phyloP scores from a whole-genome alignment of 2,888 invertebrate species.

The Spilosoma lubricipeda region DNA sequence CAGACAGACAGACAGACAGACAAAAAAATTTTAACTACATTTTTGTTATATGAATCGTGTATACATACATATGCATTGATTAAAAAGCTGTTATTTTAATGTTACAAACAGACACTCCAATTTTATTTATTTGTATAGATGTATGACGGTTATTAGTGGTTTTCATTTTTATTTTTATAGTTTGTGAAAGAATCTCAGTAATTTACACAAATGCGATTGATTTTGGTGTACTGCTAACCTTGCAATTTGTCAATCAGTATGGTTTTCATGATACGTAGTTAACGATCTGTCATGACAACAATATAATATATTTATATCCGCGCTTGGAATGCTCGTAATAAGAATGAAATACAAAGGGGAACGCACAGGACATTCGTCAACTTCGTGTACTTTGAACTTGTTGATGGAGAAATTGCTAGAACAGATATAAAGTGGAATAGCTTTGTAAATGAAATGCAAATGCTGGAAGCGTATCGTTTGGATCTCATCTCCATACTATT shows the following conservation, averaged over 20 bases:
- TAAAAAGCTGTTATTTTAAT: too few species aligned
- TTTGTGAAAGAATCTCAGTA: too few species aligned
- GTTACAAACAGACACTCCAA: too few species aligned
- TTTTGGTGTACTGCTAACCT: conserved; percentile 30
- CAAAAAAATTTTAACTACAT: too few species aligned
- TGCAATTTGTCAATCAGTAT: conserved; percentile 40
- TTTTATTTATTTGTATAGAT: too few species aligned
- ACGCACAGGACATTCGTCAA: conserved; percentile 32
- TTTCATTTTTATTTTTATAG: too few species aligned
- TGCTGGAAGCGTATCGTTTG: conserved; percentile 40
- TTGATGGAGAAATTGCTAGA: conserved; percentile 40
- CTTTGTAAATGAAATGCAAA: conserved; percentile 45
- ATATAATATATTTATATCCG: conserved; percentile 46
- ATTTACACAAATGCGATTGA: too few species aligned
- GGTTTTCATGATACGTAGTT: conserved; percentile 23
- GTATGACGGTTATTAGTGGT: too few species aligned
- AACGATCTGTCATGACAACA: conserved; percentile 35
- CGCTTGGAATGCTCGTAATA: conserved; percentile 32
- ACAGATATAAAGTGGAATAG: conserved; percentile 22
- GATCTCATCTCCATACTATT: conserved; percentile 52
- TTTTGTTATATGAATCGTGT: too few species aligned
- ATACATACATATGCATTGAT: too few species aligned
- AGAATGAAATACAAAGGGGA: conserved; percentile 40
- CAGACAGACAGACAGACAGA: too few species aligned
- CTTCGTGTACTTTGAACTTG: conserved; percentile 35